Evolutionary conservation across 2,113 vertebrate species (phyloP), one percentile per base, ranked within the genome.

Genomic region (Callopanchax toddi): DNA sequence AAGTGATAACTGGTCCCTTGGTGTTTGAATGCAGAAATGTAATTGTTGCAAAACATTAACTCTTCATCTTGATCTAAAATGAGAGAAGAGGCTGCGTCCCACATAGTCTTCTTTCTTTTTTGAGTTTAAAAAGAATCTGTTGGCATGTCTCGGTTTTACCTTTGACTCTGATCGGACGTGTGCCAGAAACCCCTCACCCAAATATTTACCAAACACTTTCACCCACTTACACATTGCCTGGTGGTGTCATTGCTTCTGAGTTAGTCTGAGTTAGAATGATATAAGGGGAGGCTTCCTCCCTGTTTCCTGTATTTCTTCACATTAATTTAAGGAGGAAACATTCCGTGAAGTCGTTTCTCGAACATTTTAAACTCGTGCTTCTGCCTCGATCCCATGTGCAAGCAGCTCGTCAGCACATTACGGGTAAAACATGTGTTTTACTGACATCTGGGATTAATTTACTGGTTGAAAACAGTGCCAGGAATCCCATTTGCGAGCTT

Each of bases 171-270:
- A 43, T 78, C 85, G 66, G 70, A 65, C 10, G 1, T n/a, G 26
- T 18, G 54, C 74, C 65, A 81, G 70, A 58, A 66, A 18, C 32
- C 67, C 36, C 25, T 59, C 17, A 50, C 76, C 42, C 29, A 67
- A 70, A 78, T 82, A 69, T 81, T 86, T 88, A 60, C 71, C 37
- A 55, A 66, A 54, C 52, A 66, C 85, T 87, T 79, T 91, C 81
- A 73, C 85, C 85, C 66, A 87, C 78, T 85, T 76, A 46, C 39
- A 48, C 13, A 53, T 57, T 51, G 32, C 44, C 36, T 53, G 44
- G 16, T 52, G 20, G 45, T 57, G 46, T 71, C 34, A 56, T 43
- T 2, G 1, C 16, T 18, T 39, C 20, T 22, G n/a, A n/a, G n/a
- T n/a, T n/a, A n/a, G 16, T 22, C 51, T 49, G 50, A 48, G 37